A percentile compares a stretch with the other conserved stretches of the same genome.
These are phyloP conservation scores for Leptinotarsa rubiginosa DNA, from an alignment of 2,888 invertebrate species.

Conservation along the genomic window DNA sequence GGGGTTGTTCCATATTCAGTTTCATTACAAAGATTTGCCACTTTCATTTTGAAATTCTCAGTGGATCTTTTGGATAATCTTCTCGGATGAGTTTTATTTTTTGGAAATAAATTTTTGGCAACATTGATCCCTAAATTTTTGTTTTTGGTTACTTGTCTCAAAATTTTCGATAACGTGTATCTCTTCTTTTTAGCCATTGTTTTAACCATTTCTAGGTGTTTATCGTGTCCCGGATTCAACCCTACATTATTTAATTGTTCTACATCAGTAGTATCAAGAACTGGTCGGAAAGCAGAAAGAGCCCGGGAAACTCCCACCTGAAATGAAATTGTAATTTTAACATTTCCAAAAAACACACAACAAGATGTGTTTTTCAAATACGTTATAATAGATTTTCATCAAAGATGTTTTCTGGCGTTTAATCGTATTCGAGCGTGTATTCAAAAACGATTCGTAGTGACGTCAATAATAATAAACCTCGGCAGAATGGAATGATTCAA, in stretches of 20 bases:
- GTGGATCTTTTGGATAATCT: background rate
- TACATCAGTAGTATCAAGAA: constrained; percentile 64
- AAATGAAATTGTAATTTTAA: constrained; percentile 35
- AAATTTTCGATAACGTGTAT: constrained; percentile 59
- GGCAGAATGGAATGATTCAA: too few relatives aligned
- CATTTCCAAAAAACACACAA: too few relatives aligned
- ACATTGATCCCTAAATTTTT: constrained; percentile 62
- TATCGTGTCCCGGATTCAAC: constrained; percentile 76
- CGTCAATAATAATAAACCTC: too few relatives aligned
- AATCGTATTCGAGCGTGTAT: too few relatives aligned
- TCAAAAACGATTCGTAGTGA: too few relatives aligned
- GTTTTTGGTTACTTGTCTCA: constrained; percentile 60
- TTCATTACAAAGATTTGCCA: constrained; percentile 11
- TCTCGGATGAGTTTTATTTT: background rate
- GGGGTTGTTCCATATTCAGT: constrained; percentile 24
- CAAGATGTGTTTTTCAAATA: too few relatives aligned
- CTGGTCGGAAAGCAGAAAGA: constrained; percentile 78
- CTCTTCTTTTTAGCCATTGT: constrained; percentile 54
- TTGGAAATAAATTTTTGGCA: constrained; percentile 58
- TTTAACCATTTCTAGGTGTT: constrained; percentile 67
- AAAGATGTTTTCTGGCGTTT: too few relatives aligned
- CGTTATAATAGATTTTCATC: too few relatives aligned
- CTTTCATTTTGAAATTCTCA: constrained; percentile 19
- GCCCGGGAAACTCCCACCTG: constrained; percentile 77
- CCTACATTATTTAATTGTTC: constrained; percentile 69